Conservation (phyloP, 2,113 vertebrate species). For the Dissostichus mawsoni region DNA sequence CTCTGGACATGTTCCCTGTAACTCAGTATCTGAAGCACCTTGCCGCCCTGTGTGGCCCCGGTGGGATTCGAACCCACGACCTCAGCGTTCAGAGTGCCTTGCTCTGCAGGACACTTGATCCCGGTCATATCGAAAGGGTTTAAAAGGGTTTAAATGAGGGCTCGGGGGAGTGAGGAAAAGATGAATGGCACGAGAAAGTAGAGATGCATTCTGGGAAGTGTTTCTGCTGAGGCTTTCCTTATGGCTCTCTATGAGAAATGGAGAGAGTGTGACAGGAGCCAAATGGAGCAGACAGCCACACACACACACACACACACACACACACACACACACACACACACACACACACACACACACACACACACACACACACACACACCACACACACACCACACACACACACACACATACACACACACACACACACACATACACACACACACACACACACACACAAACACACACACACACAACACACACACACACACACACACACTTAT, state of each 20-base stretch:
- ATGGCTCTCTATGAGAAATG: constrained; percentile 78
- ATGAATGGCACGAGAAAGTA: constrained; percentile 51
- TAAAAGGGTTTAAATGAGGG: constrained; percentile 70
- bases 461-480: no score
- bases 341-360: constrained; percentile 41
- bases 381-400: no score
- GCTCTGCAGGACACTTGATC: constrained; percentile 74
- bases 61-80: constrained; percentile 64
- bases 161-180: constrained; percentile 59
- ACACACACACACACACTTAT: no score
- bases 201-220: constrained; percentile 70
- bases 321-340: constrained; percentile 41
- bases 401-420: constrained; percentile 3
- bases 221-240: constrained; percentile 69
- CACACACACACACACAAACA: not conserved
- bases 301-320: constrained; percentile 48
- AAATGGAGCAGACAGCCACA: constrained; percentile 78
- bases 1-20: no score
- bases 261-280: constrained; percentile 73
- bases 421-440: constrained; percentile 21
- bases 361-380: constrained; percentile 17
- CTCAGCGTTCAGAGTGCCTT: constrained; percentile 50
- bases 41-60: constrained; percentile 28
- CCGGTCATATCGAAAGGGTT: constrained; percentile 54
- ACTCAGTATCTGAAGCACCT: constrained; percentile 23